Conservation (phyloP, 1,140 invertebrate genomes). For the Carcinoscorpius rotundicauda region DNA sequence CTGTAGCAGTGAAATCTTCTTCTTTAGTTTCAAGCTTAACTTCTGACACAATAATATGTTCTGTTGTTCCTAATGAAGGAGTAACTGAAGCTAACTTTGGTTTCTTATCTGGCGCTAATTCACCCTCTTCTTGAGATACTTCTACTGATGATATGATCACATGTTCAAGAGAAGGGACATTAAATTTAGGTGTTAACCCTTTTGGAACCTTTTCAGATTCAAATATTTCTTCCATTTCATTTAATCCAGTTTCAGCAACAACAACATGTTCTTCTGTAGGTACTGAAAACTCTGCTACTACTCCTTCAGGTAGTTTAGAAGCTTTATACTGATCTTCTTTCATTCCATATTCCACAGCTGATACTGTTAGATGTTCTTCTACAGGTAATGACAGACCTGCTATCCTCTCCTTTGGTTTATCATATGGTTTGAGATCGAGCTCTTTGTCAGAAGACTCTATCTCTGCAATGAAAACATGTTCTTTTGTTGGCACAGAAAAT, state of each 20-base stretch:
- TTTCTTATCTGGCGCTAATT: slow-evolving; percentile 5
- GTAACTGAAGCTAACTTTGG: slow-evolving; percentile 1
- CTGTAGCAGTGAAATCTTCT: slow-evolving; percentile 7
- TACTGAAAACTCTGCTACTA: slow-evolving; percentile 23
- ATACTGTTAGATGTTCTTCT: slow-evolving; percentile 17
- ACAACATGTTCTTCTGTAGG: slow-evolving; percentile 19
- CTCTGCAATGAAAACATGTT: slow-evolving; percentile 21
- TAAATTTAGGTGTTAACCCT: slow-evolving; percentile 11
- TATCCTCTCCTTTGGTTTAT: slow-evolving; percentile 13
- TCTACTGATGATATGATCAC: slow-evolving; percentile 4
- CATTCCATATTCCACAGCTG: slow-evolving; percentile 9
- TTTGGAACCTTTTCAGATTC: slow-evolving; percentile 10
- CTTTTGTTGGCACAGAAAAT: slow-evolving; percentile 8
- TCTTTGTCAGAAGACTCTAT: slow-evolving; percentile 7
- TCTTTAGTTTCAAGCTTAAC: slow-evolving; percentile 12
- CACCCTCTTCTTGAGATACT: slow-evolving; percentile 2
- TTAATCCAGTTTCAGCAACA: slow-evolving; percentile 11
- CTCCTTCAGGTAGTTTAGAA: slow-evolving; percentile 10
- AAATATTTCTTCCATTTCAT: slow-evolving; percentile 9
- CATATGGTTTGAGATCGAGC: slow-evolving; percentile 5
- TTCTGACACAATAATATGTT: slow-evolving; percentile 9
- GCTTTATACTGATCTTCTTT: slow-evolving; percentile 13
- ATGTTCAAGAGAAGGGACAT: slow-evolving; percentile 9
- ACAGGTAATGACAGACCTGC: slow-evolving; percentile 9
- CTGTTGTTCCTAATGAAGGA: slow-evolving; percentile 5